These are phyloP conservation scores for Leptodactylus fuscus DNA, from an alignment of 2,113 vertebrate species.

Conservation along the genomic window DNA sequence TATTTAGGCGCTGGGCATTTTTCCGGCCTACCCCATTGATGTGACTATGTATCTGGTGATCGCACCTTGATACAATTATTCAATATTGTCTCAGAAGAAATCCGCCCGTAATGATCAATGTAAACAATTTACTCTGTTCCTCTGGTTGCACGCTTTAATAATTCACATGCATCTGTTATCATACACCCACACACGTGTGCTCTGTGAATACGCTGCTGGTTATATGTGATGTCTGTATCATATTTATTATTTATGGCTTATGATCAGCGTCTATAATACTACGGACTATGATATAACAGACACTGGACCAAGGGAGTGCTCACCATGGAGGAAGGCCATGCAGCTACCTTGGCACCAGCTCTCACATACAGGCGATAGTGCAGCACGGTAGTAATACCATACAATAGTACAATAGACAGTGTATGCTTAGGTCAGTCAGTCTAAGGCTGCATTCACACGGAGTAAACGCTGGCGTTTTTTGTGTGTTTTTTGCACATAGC, in stretches of 20 bases:
- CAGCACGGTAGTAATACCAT: too few relatives aligned
- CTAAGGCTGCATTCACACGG: too few relatives aligned
- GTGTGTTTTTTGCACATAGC: too few relatives aligned
- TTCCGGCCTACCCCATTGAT: too few relatives aligned
- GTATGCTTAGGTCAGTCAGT: too few relatives aligned
- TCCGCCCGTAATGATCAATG: neutral
- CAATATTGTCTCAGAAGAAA: neutral
- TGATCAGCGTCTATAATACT: neutral
- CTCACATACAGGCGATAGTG: too few relatives aligned
- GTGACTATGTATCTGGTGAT: too few relatives aligned
- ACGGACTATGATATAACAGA: neutral
- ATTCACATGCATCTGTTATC: conserved; percentile 11
- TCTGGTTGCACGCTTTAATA: conserved; percentile 16
- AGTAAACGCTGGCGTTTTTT: too few relatives aligned
- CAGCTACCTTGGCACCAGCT: too few relatives aligned
- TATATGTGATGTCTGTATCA: neutral
- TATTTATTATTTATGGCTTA: neutral
- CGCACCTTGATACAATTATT: too few relatives aligned
- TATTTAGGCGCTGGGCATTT: too few relatives aligned
- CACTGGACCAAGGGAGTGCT: neutral
- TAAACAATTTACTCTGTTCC: conserved; percentile 32
- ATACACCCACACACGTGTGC: conserved; percentile 25
- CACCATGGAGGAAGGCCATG: neutral
- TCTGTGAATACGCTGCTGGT: neutral
- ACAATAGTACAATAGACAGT: too few relatives aligned